A percentile compares a stretch with the other conserved stretches of the same genome.
Evolutionary conservation across 2,797 vertebrate species (phyloP).

Genomic region (Tapera naevia): DNA sequence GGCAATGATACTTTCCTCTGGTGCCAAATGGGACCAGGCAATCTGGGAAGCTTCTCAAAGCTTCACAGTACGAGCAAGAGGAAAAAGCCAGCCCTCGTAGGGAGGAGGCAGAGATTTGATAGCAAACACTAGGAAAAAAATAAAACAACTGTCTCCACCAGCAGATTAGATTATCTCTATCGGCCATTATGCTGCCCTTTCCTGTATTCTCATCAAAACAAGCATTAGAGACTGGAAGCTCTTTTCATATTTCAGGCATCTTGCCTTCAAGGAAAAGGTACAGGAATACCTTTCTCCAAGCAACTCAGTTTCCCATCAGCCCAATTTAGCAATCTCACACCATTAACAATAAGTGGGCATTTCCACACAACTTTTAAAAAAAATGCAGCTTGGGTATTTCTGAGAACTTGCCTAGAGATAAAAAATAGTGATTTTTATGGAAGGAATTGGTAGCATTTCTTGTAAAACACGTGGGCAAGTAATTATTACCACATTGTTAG

Average conservation of each 20-base stretch:
- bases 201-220: not conserved
- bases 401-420: not conserved
- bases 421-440: not conserved
- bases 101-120: not conserved
- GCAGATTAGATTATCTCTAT: not conserved
- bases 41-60: not conserved
- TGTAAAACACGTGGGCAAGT: not conserved
- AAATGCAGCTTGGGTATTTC: not conserved
- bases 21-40: not conserved
- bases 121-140: not conserved
- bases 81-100: accelerated
- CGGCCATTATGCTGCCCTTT: not conserved
- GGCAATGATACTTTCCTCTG: not conserved
- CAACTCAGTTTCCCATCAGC: not conserved
- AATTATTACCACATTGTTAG: not conserved
- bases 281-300: not conserved
- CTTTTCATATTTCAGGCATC: not conserved
- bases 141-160: not conserved
- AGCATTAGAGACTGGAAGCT: not conserved
- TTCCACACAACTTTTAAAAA: not conserved
- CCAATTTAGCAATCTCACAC: not conserved
- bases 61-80: not conserved
- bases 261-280: not conserved
- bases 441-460: not conserved
- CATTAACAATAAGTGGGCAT: not conserved